These are phyloP conservation scores for Scomber colias DNA, from an alignment of 2,113 vertebrate species.

Conservation along the genomic window DNA sequence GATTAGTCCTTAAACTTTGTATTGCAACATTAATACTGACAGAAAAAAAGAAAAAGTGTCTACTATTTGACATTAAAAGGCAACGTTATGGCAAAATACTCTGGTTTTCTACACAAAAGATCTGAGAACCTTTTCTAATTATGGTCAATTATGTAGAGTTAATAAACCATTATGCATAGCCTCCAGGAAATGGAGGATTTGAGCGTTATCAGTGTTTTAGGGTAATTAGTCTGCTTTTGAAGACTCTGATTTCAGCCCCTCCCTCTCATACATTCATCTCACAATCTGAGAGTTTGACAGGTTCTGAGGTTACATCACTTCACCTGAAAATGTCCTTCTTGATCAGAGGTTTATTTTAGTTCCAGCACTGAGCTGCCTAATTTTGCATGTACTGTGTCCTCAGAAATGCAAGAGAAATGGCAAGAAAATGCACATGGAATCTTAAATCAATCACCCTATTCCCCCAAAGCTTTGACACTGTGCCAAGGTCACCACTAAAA, in stretches of 20 bases:
- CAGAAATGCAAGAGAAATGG: conserved; percentile 52
- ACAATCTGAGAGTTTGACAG: conserved; percentile 11
- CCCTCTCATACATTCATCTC: conserved; percentile 30
- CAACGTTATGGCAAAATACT: conserved; percentile 39
- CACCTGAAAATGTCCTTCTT: conserved; percentile 36
- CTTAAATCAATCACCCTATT: conserved; percentile 52
- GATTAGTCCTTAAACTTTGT: neutral
- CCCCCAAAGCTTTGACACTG: conserved; percentile 54
- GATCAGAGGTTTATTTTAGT: conserved; percentile 28
- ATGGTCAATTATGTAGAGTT: conserved; percentile 70
- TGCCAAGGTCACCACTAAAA: conserved; percentile 77
- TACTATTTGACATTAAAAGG: conserved; percentile 44
- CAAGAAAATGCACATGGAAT: conserved; percentile 56
- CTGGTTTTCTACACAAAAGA: conserved; percentile 54
- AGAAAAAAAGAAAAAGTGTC: conserved; percentile 32
- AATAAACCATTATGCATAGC: conserved; percentile 69
- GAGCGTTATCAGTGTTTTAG: conserved; percentile 66
- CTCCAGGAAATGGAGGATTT: conserved; percentile 64
- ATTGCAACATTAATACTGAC: conserved; percentile 13
- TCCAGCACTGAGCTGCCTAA: conserved; percentile 9
- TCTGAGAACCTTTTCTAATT: conserved; percentile 62
- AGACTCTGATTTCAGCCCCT: conserved; percentile 47
- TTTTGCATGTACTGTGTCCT: conserved; percentile 48
- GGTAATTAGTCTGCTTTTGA: conserved; percentile 74
- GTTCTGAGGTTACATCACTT: conserved; percentile 44